These are phyloP conservation scores for Notarius lentiginosus DNA, from an alignment of 2,113 vertebrate species.

Conservation along the genomic window DNA sequence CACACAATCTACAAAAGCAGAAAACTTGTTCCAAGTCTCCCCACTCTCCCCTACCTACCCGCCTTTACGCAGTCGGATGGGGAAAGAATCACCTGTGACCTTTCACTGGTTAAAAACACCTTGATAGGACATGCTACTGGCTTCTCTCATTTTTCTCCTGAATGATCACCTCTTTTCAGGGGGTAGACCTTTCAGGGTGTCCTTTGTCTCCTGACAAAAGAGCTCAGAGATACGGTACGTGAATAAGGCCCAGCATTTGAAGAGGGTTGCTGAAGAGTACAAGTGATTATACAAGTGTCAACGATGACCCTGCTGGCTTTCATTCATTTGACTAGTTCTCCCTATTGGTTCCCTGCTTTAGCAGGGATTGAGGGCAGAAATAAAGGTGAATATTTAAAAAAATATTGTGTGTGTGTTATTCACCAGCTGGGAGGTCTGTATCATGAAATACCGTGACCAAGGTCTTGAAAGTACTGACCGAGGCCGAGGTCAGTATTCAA, in stretches of 20 bases:
- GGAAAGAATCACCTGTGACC: neutral
- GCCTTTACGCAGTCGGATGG: neutral
- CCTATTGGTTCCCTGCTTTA: neutral
- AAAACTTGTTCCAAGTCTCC: too few relatives aligned
- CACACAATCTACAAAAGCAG: too few relatives aligned
- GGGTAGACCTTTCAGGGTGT: neutral
- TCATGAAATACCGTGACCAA: too few relatives aligned
- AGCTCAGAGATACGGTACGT: neutral
- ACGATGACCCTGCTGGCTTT: conserved; percentile 22
- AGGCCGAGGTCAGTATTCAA: too few relatives aligned
- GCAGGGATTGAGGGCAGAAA: neutral
- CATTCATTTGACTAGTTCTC: neutral
- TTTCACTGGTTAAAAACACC: neutral
- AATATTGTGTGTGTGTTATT: neutral
- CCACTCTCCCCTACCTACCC: neutral
- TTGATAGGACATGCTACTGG: neutral
- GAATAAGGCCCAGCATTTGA: conserved; percentile 20
- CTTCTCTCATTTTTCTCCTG: conserved; percentile 15
- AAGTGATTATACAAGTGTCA: neutral
- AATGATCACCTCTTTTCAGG: neutral
- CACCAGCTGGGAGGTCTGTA: too few relatives aligned
- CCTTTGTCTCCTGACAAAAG: conserved; percentile 23
- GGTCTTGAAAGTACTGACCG: too few relatives aligned
- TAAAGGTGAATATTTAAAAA: neutral
- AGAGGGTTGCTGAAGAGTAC: conserved; percentile 25